Percentiles rank a stretch among this genome's conserved stretches.
These are phyloP conservation scores for Aplysia californica DNA, from an alignment of 1,140 invertebrate genomes.

Conservation along the genomic window DNA sequence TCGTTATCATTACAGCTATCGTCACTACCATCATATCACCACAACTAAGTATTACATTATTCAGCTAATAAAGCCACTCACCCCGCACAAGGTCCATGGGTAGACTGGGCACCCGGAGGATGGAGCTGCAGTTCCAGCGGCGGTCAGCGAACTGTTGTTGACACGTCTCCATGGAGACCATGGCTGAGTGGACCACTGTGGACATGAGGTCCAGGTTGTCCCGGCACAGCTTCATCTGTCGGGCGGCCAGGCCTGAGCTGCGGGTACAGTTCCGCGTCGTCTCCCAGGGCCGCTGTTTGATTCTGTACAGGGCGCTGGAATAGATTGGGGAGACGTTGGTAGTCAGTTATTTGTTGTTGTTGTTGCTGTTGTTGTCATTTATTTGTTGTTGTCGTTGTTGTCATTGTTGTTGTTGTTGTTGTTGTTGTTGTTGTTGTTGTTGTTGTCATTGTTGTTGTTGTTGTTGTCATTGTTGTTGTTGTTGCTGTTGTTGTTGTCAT, in stretches of 20 bases:
- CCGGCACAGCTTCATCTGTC: constrained; percentile 81
- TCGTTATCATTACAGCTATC: too few species aligned
- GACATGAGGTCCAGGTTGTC: constrained; percentile 83
- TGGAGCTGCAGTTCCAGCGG: constrained; percentile 88
- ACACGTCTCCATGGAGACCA: constrained; percentile 77
- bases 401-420: not conserved
- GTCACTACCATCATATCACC: too few species aligned
- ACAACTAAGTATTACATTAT: too few species aligned
- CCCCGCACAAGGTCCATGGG: constrained; percentile 82
- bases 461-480: not conserved
- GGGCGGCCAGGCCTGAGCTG: constrained; percentile 74
- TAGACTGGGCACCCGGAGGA: constrained; percentile 81
- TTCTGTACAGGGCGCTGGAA: constrained; percentile 47
- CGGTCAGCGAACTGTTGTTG: constrained; percentile 78
- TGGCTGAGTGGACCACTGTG: constrained; percentile 78
- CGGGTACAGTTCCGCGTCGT: constrained; percentile 52
- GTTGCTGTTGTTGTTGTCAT: not conserved
- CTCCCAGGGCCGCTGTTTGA: constrained; percentile 44
- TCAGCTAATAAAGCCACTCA: too few species aligned
- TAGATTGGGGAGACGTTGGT: not conserved
- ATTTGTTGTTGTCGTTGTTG: not conserved
- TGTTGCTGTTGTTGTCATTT: not conserved
- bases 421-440: not conserved
- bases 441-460: not conserved
- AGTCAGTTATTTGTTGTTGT: not conserved